phyloP scores from a whole-genome alignment of 2,888 invertebrate species.

The Pardosa pseudoannulata region DNA sequence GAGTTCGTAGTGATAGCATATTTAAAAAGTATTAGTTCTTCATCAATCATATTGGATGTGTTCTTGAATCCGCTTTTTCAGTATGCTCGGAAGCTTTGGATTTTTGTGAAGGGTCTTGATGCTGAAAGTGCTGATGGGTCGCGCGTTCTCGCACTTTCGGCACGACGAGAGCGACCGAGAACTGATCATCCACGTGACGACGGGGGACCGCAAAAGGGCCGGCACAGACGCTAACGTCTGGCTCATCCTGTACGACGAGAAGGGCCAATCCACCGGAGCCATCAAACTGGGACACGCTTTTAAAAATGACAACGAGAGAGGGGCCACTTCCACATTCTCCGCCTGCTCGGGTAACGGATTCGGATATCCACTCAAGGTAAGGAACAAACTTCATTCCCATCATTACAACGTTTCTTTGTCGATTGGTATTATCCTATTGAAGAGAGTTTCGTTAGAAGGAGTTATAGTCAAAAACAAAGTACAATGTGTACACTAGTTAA shows the following conservation, averaged over 20 bases:
- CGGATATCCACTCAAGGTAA: slow-evolving; percentile 50
- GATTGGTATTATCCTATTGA: too few relatives aligned
- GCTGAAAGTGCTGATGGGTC: slow-evolving; percentile 36
- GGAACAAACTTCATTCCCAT: too few relatives aligned
- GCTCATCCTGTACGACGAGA: slow-evolving; percentile 77
- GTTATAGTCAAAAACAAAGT: too few relatives aligned
- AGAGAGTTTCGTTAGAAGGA: too few relatives aligned
- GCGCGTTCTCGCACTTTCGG: slow-evolving; percentile 41
- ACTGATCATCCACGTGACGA: slow-evolving; percentile 77
- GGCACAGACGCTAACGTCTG: slow-evolving; percentile 78
- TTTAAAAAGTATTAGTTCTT: too few relatives aligned
- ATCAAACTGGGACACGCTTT: slow-evolving; percentile 77
- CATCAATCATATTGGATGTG: too few relatives aligned
- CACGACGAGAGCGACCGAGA: slow-evolving; percentile 54
- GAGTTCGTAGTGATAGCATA: too few relatives aligned
- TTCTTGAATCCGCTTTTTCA: too few relatives aligned
- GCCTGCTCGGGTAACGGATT: slow-evolving; percentile 59
- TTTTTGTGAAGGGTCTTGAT: not conserved
- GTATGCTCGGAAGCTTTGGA: not conserved
- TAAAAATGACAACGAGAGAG: slow-evolving; percentile 77
- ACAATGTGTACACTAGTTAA: too few relatives aligned
- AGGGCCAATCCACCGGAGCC: slow-evolving; percentile 76
- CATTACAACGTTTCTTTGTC: too few relatives aligned
- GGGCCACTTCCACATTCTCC: slow-evolving; percentile 76
- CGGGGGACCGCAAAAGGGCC: slow-evolving; percentile 78